Base-by-base conservation (phyloP, 2,113 vertebrate species). In the Atlantisia rogersi region DNA sequence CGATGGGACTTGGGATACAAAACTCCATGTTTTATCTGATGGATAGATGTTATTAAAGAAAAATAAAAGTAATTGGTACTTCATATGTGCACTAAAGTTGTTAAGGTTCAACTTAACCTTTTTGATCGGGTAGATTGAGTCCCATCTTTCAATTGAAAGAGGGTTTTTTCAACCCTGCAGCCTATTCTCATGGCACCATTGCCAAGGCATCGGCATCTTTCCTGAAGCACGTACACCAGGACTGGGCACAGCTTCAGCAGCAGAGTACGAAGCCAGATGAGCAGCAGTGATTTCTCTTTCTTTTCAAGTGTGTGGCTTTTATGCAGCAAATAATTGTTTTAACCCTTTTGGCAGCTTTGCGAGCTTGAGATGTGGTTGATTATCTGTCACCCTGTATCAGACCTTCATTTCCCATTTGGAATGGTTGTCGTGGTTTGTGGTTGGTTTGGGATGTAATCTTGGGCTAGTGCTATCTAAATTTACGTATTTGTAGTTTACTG, bases 181-280 rank as follows among this genome's bases (percentile, higher is more conserved):
- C 18, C 15, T n/a, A 0, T 29, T 76, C 74, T 76, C 2, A 1
- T 4, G 42, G 77, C 12, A 28, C 64, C 35, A 21, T 60, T 2
- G 6, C 56, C n/a, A 42, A 24, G 46, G 25, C 12, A 12, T 24
- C 6, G 1, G 9, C 25, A 7, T 35, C n/a, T 29, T 46, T 15
- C n/a, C 14, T 20, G 62, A 32, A 65, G 65, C 31, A 15, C 0
- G 0, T 42, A 16, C 3, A 11, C 37, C 6, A 19, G 68, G 28
- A 20, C 55, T 17, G 26, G 60, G 8, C 32, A 9, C 1, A 1
- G 50, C 39, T 50, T 73, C 0, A 1, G 39, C 83, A 71, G 16
- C 2, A 0, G 35, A 75, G 22, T 15, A 7, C 0, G 0, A 12
- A 35, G 48, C 17, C 26, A 12, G 14, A 15, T 64, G 21, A 83